Evolutionary conservation across 2,797 vertebrate species (phyloP).

Genomic region (Paratrypauchen microcephalus): DNA sequence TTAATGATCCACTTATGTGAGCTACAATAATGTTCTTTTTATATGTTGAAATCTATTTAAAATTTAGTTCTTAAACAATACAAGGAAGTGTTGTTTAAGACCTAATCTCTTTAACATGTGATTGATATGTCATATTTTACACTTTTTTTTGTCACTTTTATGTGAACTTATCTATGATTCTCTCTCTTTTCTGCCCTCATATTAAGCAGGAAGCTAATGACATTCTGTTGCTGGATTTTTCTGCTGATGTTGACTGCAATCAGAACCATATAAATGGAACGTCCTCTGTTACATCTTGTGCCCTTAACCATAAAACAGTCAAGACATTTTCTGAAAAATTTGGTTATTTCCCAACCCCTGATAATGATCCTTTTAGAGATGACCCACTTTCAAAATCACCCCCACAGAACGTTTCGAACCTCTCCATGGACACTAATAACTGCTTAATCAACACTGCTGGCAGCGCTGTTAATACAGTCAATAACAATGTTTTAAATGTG

Average conservation of each 20-base stretch:
- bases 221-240: conserved; percentile 96
- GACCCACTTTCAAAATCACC: conserved; percentile 83
- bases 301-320: conserved; percentile 80
- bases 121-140: conserved; percentile 59
- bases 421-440: conserved; percentile 69
- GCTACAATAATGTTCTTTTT: conserved; percentile 27
- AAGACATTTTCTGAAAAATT: conserved; percentile 82
- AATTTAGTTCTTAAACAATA: conserved; percentile 50
- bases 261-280: conserved; percentile 90
- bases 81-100: conserved; percentile 28
- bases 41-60: conserved; percentile 20
- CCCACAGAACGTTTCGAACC: conserved; percentile 68
- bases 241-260: conserved; percentile 93
- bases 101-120: conserved; percentile 59
- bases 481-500: conserved; percentile 74
- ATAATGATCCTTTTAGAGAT: conserved; percentile 90
- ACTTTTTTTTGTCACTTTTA: conserved; percentile 35
- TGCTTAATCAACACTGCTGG: conserved; percentile 66
- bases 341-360: conserved; percentile 90
- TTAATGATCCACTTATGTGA: conserved; percentile 1
- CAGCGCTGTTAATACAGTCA: conserved; percentile 51
- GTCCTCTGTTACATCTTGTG: conserved; percentile 80
- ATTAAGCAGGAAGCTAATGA: conserved; percentile 92
- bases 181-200: conserved; percentile 64
- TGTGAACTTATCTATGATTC: conserved; percentile 51